Conservation (phyloP, 2,797 vertebrate genomes). For the Lates japonicus region DNA sequence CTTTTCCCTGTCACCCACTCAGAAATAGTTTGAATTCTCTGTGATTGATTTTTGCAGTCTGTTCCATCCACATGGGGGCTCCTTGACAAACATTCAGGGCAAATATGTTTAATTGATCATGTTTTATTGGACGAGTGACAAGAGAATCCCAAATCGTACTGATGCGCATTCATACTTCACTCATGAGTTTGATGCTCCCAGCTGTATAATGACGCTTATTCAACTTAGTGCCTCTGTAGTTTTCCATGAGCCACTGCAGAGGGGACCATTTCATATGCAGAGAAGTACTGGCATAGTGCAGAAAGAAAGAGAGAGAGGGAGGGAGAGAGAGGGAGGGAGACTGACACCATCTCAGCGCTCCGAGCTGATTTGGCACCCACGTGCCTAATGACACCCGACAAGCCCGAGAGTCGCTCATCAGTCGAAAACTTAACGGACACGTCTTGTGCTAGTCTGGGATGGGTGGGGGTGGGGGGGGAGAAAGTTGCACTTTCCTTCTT, state of each 20-base stretch:
- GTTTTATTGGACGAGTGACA: constrained; percentile 54
- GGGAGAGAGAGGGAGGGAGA: constrained; percentile 40
- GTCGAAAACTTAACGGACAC: constrained; percentile 77
- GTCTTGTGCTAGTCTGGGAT: constrained; percentile 56
- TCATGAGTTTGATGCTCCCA: constrained; percentile 39
- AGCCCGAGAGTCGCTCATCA: constrained; percentile 77
- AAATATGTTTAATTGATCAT: constrained; percentile 68
- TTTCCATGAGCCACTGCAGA: constrained; percentile 63
- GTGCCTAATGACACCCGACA: constrained; percentile 81
- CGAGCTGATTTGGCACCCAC: constrained; percentile 75
- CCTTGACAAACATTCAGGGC: constrained; percentile 50
- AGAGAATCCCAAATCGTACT: constrained; percentile 33
- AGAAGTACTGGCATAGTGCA: constrained; percentile 48
- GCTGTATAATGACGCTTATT: constrained; percentile 53
- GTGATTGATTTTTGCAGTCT: constrained; percentile 3
- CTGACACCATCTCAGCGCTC: constrained; percentile 66
- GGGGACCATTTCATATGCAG: constrained; percentile 66
- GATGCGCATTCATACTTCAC: constrained; percentile 28
- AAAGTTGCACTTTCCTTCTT: constrained; percentile 83
- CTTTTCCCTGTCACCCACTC: constrained; percentile 18
- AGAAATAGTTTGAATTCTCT: constrained; percentile 19
- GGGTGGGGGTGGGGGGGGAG: constrained; percentile 17
- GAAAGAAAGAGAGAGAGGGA: constrained; percentile 35
- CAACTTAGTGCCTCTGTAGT: constrained; percentile 61
- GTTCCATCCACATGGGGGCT: constrained; percentile 10